A percentile compares a stretch with the other conserved stretches of the same genome.
phyloP scores from a whole-genome alignment of 2,797 vertebrate species.

The Toxotes lorentzi region DNA sequence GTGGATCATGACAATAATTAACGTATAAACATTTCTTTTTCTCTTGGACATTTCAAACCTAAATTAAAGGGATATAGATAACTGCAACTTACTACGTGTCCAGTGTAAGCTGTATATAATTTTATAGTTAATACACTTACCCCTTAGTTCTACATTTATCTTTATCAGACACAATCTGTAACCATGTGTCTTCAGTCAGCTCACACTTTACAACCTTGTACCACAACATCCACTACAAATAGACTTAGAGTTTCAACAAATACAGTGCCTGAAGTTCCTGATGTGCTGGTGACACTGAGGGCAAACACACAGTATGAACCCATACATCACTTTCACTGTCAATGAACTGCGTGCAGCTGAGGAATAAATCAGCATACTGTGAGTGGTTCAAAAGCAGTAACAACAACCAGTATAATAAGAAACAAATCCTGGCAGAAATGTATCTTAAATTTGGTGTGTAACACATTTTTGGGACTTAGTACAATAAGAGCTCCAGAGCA shows the following conservation, averaged over 20 bases:
- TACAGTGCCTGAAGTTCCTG: background rate
- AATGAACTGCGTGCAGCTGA: slow-evolving; percentile 6
- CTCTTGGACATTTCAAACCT: background rate
- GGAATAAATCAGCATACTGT: slow-evolving; percentile 20
- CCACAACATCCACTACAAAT: background rate
- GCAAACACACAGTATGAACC: slow-evolving; percentile 1
- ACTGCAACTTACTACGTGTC: background rate
- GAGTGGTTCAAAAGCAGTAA: background rate
- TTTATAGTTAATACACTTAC: background rate
- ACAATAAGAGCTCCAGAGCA: slow-evolving; percentile 6
- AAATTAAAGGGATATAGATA: background rate
- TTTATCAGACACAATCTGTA: background rate
- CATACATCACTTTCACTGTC: slow-evolving; percentile 27
- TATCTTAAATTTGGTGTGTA: slow-evolving; percentile 13
- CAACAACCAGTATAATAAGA: background rate
- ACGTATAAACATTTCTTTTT: no score
- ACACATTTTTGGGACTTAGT: slow-evolving; percentile 14
- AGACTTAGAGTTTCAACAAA: background rate
- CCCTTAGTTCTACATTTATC: background rate
- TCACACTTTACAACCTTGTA: background rate
- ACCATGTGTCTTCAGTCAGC: background rate
- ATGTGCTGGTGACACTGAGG: slow-evolving; percentile 17
- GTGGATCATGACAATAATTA: no score
- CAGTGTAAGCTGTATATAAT: background rate
- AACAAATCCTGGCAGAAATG: slow-evolving; percentile 3